These are phyloP conservation scores for Pachycephus smyrnensis DNA, from an alignment of 2,888 invertebrate genomes.

Conservation along the genomic window DNA sequence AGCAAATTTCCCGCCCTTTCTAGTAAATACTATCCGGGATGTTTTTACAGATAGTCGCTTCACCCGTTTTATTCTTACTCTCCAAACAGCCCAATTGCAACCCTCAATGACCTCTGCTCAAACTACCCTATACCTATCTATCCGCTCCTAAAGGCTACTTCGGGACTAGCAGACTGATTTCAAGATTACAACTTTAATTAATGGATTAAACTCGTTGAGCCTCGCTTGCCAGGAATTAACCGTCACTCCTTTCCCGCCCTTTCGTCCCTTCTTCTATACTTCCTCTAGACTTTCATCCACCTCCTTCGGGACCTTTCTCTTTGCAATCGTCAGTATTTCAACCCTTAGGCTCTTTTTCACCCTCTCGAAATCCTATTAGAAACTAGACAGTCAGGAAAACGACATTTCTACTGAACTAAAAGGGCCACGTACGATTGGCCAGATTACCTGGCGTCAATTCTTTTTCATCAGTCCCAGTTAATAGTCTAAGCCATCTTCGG, in stretches of 20 bases:
- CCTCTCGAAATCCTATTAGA: not conserved
- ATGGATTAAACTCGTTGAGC: conserved; percentile 48
- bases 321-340: not conserved
- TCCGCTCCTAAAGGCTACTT: not conserved
- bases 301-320: not conserved
- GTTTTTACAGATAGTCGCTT: not conserved
- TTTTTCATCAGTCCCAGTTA: not conserved
- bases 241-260: conserved; percentile 8
- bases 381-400: not conserved
- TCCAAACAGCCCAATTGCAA: not conserved
- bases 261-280: not conserved
- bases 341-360: not conserved
- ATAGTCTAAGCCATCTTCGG: not conserved
- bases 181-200: conserved; percentile 56
- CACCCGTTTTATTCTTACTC: not conserved
- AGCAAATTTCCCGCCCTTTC: not conserved
- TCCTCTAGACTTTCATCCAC: not conserved
- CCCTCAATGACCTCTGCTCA: not conserved
- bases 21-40: not conserved
- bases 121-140: not conserved
- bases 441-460: not conserved
- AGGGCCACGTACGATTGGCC: not conserved
- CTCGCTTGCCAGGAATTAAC: conserved; percentile 38
- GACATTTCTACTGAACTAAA: not conserved
- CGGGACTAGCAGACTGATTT: conserved; percentile 36